Evolutionary conservation across 2,888 invertebrate genomes (phyloP).

Genomic region (Smittia sp.): DNA sequence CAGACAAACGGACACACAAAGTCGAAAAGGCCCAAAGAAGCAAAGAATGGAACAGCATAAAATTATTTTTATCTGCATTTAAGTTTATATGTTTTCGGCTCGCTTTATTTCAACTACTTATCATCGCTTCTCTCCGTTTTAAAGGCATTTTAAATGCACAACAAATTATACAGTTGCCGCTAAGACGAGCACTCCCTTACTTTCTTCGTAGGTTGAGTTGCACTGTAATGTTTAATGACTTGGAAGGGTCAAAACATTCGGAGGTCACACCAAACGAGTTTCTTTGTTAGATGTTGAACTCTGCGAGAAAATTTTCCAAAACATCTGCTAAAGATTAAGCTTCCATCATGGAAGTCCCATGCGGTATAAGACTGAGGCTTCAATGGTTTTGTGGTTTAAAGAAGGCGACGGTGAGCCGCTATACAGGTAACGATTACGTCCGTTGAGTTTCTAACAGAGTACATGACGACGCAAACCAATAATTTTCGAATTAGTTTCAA

Average conservation of each 20-base stretch:
- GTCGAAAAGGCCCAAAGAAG: too few species aligned
- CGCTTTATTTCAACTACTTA: background rate
- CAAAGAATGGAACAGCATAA: background rate
- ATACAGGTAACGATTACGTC: constrained; percentile 64
- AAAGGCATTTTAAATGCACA: background rate
- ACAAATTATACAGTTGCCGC: background rate
- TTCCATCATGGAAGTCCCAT: constrained; percentile 77
- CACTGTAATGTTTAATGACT: too few species aligned
- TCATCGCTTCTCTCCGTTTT: background rate
- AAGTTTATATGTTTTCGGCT: background rate
- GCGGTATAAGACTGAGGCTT: constrained; percentile 78
- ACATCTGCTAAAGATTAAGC: constrained; percentile 68
- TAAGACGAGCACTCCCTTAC: background rate
- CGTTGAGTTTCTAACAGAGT: background rate
- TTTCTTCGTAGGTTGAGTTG: background rate
- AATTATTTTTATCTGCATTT: background rate
- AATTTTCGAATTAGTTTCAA: constrained; percentile 14
- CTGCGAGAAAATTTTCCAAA: too few species aligned
- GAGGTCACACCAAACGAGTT: too few species aligned
- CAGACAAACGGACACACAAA: background rate
- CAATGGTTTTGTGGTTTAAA: constrained; percentile 88
- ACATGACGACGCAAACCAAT: background rate
- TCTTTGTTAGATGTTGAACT: too few species aligned
- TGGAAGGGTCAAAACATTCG: too few species aligned
- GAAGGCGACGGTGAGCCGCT: constrained; percentile 78